These are phyloP conservation scores for Nibea coibor DNA, from an alignment of 2,113 vertebrate species.

Conservation along the genomic window DNA sequence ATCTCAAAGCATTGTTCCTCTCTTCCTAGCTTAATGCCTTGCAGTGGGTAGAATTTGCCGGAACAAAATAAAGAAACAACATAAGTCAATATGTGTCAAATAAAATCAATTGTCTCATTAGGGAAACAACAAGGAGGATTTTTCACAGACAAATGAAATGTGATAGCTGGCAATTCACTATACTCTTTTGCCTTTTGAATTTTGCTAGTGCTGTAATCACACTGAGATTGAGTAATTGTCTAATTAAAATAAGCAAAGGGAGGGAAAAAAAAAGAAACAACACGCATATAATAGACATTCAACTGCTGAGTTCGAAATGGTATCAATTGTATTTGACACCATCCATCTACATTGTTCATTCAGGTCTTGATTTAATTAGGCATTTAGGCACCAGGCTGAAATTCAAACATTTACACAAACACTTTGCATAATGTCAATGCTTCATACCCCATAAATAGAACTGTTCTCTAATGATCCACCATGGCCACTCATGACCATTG, in stretches of 20 bases:
- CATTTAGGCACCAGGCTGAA: background rate
- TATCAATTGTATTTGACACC: background rate
- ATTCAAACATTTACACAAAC: background rate
- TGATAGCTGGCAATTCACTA: conserved; percentile 27
- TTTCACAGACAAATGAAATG: conserved; percentile 57
- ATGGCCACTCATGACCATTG: conserved; percentile 22
- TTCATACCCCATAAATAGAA: conserved; percentile 1
- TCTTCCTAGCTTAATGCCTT: conserved; percentile 15
- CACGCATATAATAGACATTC: background rate
- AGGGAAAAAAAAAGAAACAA: background rate
- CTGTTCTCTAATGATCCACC: conserved; percentile 29
- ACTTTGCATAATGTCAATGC: conserved; percentile 3
- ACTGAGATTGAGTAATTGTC: conserved; percentile 35
- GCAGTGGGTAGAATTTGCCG: conserved; percentile 32
- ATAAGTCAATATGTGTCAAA: conserved; percentile 65
- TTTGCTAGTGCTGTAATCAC: conserved; percentile 20
- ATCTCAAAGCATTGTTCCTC: conserved; percentile 27
- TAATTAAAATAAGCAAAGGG: conserved; percentile 47
- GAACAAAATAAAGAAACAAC: conserved; percentile 64
- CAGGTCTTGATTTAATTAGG: background rate
- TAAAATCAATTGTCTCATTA: conserved; percentile 71
- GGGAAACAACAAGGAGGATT: conserved; percentile 39
- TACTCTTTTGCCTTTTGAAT: conserved; percentile 29
- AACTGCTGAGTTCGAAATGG: background rate
- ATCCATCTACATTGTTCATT: background rate